phyloP scores from a whole-genome alignment of 1,140 invertebrate genomes.

The Stegodyphus mimosarum region DNA sequence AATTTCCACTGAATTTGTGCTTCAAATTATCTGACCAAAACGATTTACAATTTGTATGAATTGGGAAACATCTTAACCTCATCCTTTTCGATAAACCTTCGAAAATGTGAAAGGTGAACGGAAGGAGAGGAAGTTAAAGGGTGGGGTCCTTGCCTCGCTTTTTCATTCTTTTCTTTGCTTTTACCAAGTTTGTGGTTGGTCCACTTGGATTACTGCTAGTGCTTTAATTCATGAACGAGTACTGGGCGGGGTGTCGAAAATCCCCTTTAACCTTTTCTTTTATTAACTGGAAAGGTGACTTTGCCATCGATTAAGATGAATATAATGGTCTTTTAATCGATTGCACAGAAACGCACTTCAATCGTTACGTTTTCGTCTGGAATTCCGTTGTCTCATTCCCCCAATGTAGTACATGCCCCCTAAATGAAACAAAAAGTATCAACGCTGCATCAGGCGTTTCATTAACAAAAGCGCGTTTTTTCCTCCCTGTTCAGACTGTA shows the following conservation, averaged over 20 bases:
- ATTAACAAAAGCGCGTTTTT: no score
- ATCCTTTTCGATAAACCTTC: background rate
- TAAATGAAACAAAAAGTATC: no score
- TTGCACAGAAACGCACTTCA: background rate
- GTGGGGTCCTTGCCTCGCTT: conserved; percentile 20
- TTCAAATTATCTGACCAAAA: no score
- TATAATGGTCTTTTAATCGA: conserved; percentile 55
- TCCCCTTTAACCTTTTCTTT: conserved; percentile 57
- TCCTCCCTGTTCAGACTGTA: no score
- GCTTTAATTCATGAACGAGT: conserved; percentile 9
- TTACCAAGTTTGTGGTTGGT: conserved; percentile 25
- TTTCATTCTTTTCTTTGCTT: conserved; percentile 28
- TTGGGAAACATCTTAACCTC: no score
- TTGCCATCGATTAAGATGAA: conserved; percentile 54
- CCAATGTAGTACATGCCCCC: no score
- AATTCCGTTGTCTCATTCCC: no score
- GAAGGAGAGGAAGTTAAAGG: conserved; percentile 29
- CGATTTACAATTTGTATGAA: no score
- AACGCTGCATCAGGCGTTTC: no score
- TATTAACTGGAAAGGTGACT: conserved; percentile 59
- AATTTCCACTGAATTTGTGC: no score
- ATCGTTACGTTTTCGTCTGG: no score
- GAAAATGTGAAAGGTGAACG: conserved; percentile 53
- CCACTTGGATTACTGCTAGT: conserved; percentile 26
- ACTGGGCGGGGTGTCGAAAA: conserved; percentile 45